Base-by-base conservation (phyloP, 2,888 invertebrate species). In the Strigamia transsilvanica region DNA sequence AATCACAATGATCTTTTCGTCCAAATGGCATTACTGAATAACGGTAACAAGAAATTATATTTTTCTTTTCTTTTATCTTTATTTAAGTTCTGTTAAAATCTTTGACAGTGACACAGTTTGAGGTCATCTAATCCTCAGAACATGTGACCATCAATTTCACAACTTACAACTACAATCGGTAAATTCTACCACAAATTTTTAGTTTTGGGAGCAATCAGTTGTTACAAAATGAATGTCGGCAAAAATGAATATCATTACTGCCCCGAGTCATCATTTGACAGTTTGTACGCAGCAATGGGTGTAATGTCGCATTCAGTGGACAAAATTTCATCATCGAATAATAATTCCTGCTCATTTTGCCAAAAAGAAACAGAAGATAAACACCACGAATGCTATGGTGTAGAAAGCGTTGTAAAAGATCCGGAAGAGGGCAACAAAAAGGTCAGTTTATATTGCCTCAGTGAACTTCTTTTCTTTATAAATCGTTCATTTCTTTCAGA, bases 191-290 rank as follows among this genome's bases (percentile, higher is more conserved):
- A 46, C 46, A 46, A 15, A 46, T 12, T 13, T n/a, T n/a, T 38
- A 46, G n/a, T 46, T n/a, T 9, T 15, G 1, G 46, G 15, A 46
- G 10, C 1, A 46, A 1, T 46, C 5, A 46, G 18, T 18, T n/a
- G n/a, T 21, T 61, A 13, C 18, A 73, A 73, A 73, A 73, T 73
- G 73, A 32, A 23, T 15, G n/a, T 12, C 13, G 7, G 73, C n/a
- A 73, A 73, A 27, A 32, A 5, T 27, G 73, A 73, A 12, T 27
- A 27, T 9, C 73, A 73, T 13, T 32, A 27, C 13, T 32, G 13
- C 27, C 56, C 56, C n/a, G 73, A 73, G n/a, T 73, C 73, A 10
- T 73, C 73, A 2, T 73, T 32, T 13, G 73, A 73, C 3, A 73
- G 73, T 73, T 12, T 27, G 27, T 73, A 73, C n/a, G 73, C 73